Percentiles rank a stretch among this genome's conserved stretches.
These are phyloP conservation scores for Octomys mimax DNA, from an alignment of 2,797 vertebrate genomes.

Conservation along the genomic window DNA sequence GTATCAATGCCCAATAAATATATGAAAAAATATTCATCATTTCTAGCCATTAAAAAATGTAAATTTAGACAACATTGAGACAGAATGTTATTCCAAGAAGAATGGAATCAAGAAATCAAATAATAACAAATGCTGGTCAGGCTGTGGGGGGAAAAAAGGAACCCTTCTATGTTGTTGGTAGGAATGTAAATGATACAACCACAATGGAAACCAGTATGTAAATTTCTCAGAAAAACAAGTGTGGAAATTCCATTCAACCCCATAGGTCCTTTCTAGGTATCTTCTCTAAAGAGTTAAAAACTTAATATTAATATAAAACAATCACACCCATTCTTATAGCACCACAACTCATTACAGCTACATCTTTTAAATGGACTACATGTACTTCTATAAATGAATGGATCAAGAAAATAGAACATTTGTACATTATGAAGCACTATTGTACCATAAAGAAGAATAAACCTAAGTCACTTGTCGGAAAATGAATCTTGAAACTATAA, in stretches of 20 bases:
- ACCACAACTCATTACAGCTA: neutral
- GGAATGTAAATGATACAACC: neutral
- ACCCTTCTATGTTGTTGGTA: neutral
- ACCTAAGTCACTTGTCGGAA: neutral
- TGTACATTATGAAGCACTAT: neutral
- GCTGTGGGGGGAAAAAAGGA: neutral
- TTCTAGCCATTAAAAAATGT: neutral
- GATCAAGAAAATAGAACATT: neutral
- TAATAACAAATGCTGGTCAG: neutral
- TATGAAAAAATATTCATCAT: neutral
- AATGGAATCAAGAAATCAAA: neutral
- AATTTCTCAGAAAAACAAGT: neutral
- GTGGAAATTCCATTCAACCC: neutral
- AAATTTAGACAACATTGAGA: neutral
- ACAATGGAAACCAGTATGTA: neutral
- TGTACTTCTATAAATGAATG: neutral
- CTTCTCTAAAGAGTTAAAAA: neutral
- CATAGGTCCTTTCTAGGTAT: neutral
- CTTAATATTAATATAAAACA: neutral
- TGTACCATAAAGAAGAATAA: neutral
- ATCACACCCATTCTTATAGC: neutral
- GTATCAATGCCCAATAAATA: neutral
- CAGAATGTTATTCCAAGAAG: neutral
- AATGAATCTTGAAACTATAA: neutral
- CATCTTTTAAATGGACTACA: neutral